Base-by-base conservation (phyloP, 1,140 invertebrate genomes). In the Sweltsa coloradensis region DNA sequence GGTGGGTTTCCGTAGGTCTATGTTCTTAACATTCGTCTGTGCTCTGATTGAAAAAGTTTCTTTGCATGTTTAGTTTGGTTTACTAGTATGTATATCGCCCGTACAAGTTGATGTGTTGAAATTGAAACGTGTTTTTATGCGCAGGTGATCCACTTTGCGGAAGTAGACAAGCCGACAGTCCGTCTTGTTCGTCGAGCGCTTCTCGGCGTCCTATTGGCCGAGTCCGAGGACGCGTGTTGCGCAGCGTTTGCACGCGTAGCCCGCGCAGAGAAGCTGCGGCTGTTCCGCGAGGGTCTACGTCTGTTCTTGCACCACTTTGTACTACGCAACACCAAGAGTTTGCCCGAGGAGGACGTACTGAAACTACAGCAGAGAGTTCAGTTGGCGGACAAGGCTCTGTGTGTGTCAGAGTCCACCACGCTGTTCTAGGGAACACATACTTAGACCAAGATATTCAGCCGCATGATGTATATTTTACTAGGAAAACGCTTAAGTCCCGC, bases 221-320 rank as follows among this genome's bases (percentile, higher is more conserved):
- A 70, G 13, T 64, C 76, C 16, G 58, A 72, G 19, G 72, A 81
- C 51, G 62, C 66, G 0, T 70, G 76, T 39, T 46, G 75, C 4
- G 64, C 73, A 45, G 78, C 81, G 0, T 90, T 90, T 62, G 58
- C 69, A 26, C 71, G 78, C 53, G 73, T 87, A 41, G 67, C 78
- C 0, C 60, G 70, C 34, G 70, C 81, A 1, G 69, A 76, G 1
- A 80, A 85, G 59, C 66, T 89, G 3, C 73, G 79, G 55, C 66
- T 78, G 54, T 81, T 90, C 51, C 67, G 78, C 37, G 85, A 89
- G 64, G 83, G 83, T 49, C 59, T 90, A 1, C 61, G 75, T 45
- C 64, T 90, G 5, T 90, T 91, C 56, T 76, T 91, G 56, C 79
- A 76, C 59, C 83, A 87, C 64, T 89, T 89, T 56, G 56, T 89